Evolutionary conservation across 2,113 vertebrate genomes (phyloP).

Genomic region (Xenopus laevis): DNA sequence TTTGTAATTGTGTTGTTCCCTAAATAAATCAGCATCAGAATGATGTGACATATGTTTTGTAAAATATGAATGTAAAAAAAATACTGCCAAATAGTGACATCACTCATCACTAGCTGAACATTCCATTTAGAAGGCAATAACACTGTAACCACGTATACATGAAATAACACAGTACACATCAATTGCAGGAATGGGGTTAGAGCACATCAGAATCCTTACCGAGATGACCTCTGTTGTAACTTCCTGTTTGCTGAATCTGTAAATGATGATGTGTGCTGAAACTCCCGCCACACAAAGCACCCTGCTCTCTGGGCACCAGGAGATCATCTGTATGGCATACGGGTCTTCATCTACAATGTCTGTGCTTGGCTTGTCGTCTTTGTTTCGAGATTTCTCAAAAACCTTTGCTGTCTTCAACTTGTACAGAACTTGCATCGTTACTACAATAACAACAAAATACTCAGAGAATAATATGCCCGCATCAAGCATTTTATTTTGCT

Average conservation of each 20-base stretch:
- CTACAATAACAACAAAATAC: constrained; percentile 60
- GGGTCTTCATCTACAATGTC: constrained; percentile 96
- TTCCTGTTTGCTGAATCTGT: constrained; percentile 96
- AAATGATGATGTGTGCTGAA: constrained; percentile 92
- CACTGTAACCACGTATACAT: too few species aligned
- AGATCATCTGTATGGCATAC: constrained; percentile 93
- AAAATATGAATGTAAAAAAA: too few species aligned
- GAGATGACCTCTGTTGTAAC: constrained; percentile 89
- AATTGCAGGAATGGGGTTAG: too few species aligned
- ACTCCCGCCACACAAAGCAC: constrained; percentile 93
- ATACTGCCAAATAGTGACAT: too few species aligned
- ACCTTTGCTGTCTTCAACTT: constrained; percentile 98
- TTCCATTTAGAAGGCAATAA: too few species aligned
- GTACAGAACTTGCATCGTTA: constrained; percentile 96
- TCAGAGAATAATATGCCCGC: background rate
- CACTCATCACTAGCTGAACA: too few species aligned
- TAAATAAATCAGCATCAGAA: too few species aligned
- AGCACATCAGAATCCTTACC: constrained; percentile 60
- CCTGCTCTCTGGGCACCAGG: constrained; percentile 96
- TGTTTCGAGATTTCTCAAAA: constrained; percentile 90
- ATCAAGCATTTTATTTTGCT: too few species aligned
- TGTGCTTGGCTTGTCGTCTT: constrained; percentile 84
- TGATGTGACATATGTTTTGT: too few species aligned
- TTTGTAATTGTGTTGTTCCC: too few species aligned
- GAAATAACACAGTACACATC: too few species aligned